phyloP scores from a whole-genome alignment of 1,140 invertebrate species.

The Solenopsis fugax region DNA sequence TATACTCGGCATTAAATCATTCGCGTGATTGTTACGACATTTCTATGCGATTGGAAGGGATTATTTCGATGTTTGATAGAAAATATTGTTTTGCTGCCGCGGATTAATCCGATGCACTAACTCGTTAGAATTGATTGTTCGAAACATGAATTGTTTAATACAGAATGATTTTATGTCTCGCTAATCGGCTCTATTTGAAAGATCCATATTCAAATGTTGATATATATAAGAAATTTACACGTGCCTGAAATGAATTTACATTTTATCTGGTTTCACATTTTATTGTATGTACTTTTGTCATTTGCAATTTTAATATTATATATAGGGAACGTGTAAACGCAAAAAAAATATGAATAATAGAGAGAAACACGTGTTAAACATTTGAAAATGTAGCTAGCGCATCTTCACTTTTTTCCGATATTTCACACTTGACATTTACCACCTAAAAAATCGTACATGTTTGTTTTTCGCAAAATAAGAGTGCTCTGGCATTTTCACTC shows the following conservation, averaged over 20 bases:
- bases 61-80: neutral
- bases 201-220: neutral
- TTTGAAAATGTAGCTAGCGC: neutral
- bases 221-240: neutral
- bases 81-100: neutral
- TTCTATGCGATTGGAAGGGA: neutral
- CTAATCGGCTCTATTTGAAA: slow-evolving; percentile 1
- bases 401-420: slow-evolving; percentile 10
- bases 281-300: neutral
- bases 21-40: neutral
- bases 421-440: slow-evolving; percentile 39
- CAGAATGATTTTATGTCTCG: neutral
- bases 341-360: neutral
- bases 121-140: neutral
- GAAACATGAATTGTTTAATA: slow-evolving; percentile 39
- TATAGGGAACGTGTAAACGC: neutral
- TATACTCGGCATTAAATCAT: neutral
- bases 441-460: slow-evolving; percentile 24
- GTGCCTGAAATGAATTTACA: slow-evolving; percentile 20
- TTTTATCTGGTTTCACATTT: neutral
- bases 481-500: slow-evolving; percentile 16
- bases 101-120: slow-evolving; percentile 45
- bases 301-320: slow-evolving; percentile 41
- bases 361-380: neutral
- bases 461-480: slow-evolving; percentile 21